Percentiles rank a stretch among this genome's conserved stretches.
Evolutionary conservation across 2,113 vertebrate genomes (phyloP).

Genomic region (Merops nubicus): DNA sequence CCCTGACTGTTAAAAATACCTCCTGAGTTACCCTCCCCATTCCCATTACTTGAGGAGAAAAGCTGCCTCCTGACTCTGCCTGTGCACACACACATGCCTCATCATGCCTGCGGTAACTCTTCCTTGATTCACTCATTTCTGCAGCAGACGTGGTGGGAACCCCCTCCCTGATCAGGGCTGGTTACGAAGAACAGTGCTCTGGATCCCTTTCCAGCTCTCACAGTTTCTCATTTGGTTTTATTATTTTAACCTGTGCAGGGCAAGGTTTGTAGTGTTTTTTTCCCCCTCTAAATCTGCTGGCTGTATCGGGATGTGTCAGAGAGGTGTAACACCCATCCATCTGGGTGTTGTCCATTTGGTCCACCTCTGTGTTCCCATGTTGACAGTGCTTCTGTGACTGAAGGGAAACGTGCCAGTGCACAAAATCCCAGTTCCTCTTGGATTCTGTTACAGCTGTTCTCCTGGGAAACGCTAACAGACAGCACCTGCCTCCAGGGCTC

Average conservation of each 20-base stretch:
- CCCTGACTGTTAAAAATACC: neutral
- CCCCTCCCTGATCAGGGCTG: neutral
- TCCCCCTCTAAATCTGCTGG: neutral
- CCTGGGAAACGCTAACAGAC: neutral
- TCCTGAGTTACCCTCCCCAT: neutral
- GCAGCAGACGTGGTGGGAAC: neutral
- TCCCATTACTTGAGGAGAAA: neutral
- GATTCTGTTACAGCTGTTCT: neutral
- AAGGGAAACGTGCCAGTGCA: neutral
- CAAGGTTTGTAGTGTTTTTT: neutral
- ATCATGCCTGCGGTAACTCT: neutral
- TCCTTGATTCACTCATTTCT: neutral
- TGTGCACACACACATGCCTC: rapidly evolving
- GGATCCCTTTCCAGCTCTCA: neutral
- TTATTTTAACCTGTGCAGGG: neutral
- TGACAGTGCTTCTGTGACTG: neutral
- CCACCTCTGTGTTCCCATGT: neutral
- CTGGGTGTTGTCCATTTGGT: neutral
- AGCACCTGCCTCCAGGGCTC: neutral
- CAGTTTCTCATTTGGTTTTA: neutral
- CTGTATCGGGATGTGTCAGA: neutral
- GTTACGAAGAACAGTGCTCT: neutral
- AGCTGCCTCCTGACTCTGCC: neutral
- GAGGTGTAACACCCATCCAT: neutral
- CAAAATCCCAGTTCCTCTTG: neutral